Conservation (phyloP, 1,140 invertebrate genomes). For the Papilio aristodemus region DNA sequence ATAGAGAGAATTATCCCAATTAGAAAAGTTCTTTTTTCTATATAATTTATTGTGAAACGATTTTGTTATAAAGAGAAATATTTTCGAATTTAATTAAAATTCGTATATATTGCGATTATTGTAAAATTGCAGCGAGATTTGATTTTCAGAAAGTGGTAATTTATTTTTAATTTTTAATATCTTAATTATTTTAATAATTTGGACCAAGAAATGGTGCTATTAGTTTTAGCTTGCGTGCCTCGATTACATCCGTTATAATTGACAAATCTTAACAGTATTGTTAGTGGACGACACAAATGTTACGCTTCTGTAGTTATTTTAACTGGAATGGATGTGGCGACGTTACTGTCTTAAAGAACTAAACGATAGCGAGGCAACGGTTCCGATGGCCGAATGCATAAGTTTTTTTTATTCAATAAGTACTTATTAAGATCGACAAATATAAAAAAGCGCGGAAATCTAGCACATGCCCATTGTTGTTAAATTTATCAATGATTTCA, state of each 20-base stretch:
- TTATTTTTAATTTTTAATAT: constrained; percentile 29
- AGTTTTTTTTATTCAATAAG: constrained; percentile 30
- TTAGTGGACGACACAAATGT: constrained; percentile 48
- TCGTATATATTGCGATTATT: neutral
- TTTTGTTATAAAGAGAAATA: constrained; percentile 54
- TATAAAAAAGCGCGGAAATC: neutral
- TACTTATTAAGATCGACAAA: constrained; percentile 33
- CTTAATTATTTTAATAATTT: constrained; percentile 24
- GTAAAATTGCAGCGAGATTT: neutral
- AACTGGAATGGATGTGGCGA: constrained; percentile 56
- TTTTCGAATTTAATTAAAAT: constrained; percentile 9
- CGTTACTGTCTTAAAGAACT: constrained; percentile 47
- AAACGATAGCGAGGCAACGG: constrained; percentile 47
- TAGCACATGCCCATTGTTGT: too few relatives aligned
- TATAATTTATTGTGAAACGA: constrained; percentile 51
- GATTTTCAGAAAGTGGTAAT: constrained; percentile 17
- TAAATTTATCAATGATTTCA: too few relatives aligned
- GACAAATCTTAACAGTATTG: constrained; percentile 44
- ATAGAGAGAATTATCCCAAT: constrained; percentile 77
- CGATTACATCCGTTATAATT: constrained; percentile 43
- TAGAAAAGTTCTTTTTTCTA: constrained; percentile 60
- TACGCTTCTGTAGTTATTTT: constrained; percentile 43
- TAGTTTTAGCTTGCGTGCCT: neutral
- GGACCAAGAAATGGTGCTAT: constrained; percentile 10
- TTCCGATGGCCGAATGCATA: constrained; percentile 38